A percentile compares a stretch with the other conserved stretches of the same genome.
These are phyloP conservation scores for Noctua comes DNA, from an alignment of 2,888 invertebrate genomes.

Conservation along the genomic window DNA sequence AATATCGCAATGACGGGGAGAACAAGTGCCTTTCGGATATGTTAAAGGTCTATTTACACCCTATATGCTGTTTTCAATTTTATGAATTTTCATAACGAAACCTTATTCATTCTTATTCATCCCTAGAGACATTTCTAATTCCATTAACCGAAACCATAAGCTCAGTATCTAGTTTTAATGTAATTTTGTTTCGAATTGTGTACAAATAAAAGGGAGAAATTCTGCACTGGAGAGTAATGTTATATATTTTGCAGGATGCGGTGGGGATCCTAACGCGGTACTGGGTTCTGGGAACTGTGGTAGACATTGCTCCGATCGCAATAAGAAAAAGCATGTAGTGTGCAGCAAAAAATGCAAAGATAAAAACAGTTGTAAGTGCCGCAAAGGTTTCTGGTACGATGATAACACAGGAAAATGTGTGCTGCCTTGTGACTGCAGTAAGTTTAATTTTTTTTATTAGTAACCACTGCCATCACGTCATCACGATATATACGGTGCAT, in stretches of 20 bases:
- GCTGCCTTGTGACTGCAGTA: constrained; percentile 17
- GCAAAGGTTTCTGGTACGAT: constrained; percentile 10
- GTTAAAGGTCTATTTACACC: too few species aligned
- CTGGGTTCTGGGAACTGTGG: constrained; percentile 71
- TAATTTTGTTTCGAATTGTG: neutral
- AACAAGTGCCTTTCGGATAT: too few species aligned
- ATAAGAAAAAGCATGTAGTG: constrained; percentile 22
- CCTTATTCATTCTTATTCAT: neutral
- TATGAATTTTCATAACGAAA: constrained; percentile 4
- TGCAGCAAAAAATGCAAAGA: constrained; percentile 56
- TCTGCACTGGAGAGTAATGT: constrained; percentile 1
- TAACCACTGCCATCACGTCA: neutral
- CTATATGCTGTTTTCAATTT: neutral
- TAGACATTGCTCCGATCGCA: constrained; percentile 63
- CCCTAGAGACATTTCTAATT: neutral
- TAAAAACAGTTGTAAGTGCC: constrained; percentile 47
- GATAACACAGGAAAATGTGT: constrained; percentile 28
- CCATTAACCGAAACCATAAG: neutral
- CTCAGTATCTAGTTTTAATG: neutral
- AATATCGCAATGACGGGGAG: too few species aligned
- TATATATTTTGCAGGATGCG: constrained; percentile 58
- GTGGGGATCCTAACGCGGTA: constrained; percentile 64
- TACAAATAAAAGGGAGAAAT: neutral
- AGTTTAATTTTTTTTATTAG: neutral
- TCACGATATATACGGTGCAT: neutral